A percentile compares a stretch with the other conserved stretches of the same genome.
Conservation (phyloP, 2,797 vertebrate genomes). For the Phrynocephalus vlangalii region DNA sequence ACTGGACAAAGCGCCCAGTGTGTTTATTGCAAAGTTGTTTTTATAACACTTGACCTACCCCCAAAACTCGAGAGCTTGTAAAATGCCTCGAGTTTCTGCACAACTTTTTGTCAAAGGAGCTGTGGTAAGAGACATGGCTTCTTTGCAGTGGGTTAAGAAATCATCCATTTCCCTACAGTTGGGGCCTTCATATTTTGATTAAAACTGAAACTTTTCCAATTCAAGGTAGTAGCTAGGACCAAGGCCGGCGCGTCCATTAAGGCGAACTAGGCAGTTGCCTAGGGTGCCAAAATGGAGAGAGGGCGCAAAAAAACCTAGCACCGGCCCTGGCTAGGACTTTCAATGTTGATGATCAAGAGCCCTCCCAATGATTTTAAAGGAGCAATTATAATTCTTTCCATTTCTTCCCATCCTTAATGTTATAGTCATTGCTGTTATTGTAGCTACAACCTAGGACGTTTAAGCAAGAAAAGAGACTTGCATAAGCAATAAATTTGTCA, state of each 20-base stretch:
- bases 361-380: not conserved
- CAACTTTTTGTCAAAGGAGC: not conserved
- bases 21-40: slow-evolving; percentile 61
- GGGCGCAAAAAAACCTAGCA: no score
- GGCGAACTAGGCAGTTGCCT: no score
- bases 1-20: slow-evolving; percentile 35
- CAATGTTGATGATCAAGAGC: not conserved
- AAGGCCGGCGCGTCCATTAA: no score
- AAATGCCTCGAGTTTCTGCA: slow-evolving; percentile 46
- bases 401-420: not conserved
- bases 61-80: slow-evolving; percentile 40
- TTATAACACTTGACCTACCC: slow-evolving; percentile 58
- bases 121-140: slow-evolving; percentile 20
- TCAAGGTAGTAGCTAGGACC: not conserved
- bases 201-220: slow-evolving; percentile 8
- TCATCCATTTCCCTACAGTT: not conserved
- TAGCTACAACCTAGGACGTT: not conserved
- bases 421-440: not conserved
- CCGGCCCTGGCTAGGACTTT: not conserved
- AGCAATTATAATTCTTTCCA: not conserved
- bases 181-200: not conserved
- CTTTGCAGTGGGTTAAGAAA: slow-evolving; percentile 3
- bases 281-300: no score
- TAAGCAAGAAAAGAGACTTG: not conserved
- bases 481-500: not conserved